Conservation (phyloP, 2,888 invertebrate genomes). For the Drosophila nigricruria region DNA sequence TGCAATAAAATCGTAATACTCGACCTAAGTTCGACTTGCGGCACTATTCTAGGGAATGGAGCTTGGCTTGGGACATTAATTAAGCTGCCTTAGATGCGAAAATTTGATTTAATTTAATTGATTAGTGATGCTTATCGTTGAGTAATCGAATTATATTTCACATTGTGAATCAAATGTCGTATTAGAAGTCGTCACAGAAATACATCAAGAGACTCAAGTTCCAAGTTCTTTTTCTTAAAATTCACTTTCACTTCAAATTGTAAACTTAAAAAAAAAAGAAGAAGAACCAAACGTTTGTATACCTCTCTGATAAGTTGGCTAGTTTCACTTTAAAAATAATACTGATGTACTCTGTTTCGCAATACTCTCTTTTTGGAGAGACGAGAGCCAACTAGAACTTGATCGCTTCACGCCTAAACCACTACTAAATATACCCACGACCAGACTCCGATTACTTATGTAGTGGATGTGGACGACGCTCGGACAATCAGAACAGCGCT, state of each 20-base stretch:
- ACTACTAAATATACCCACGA: slow-evolving; percentile 66
- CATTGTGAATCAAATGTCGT: neutral
- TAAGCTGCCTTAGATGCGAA: neutral
- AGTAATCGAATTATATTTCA: neutral
- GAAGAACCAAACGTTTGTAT: neutral
- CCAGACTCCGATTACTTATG: slow-evolving; percentile 73
- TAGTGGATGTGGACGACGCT: slow-evolving; percentile 17
- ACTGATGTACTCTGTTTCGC: neutral
- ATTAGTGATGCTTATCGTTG: slow-evolving; percentile 3
- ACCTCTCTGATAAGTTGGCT: slow-evolving; percentile 12
- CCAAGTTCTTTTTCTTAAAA: neutral
- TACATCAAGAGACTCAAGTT: neutral
- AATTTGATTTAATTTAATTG: slow-evolving; percentile 1
- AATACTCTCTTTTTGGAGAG: neutral
- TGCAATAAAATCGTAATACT: neutral
- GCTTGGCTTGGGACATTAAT: neutral
- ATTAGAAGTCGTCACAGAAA: neutral
- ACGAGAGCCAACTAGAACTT: slow-evolving; percentile 30
- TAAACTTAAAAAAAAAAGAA: neutral
- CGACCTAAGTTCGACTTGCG: neutral
- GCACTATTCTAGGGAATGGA: neutral
- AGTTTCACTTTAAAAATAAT: neutral
- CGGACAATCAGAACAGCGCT: slow-evolving; percentile 10
- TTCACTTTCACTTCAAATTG: neutral
- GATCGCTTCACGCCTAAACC: slow-evolving; percentile 57